Base-by-base conservation (phyloP, 2,797 vertebrate genomes). In the Sphaeramia orbicularis region DNA sequence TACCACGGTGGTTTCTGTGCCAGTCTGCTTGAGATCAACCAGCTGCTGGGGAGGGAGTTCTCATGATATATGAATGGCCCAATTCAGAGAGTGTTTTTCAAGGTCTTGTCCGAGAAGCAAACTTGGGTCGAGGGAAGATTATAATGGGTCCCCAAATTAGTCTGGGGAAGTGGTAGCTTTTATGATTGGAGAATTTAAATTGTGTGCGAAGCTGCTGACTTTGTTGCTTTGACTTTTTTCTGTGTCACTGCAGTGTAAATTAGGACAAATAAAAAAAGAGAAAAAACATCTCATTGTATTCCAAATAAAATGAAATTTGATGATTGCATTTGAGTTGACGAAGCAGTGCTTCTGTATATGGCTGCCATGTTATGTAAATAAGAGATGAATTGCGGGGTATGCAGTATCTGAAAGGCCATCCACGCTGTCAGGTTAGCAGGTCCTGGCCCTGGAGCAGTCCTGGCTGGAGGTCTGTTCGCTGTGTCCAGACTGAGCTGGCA, bases 401-500 rank as follows among this genome's bases (percentile, higher is more conserved):
- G 18, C 7, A n/a, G 13, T 27, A 8, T 57, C 11, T 15, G 30
- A 15, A 18, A 44, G 40, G 40, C 13, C 14, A 71, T 19, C 18
- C 6, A 30, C 24, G 0, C 47, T 54, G 10, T 57, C 93, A 99
- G 98, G 93, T 86, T 98, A 91, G 91, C 94, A 74, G 95, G 96
- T 86, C 95, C 95, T 1, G 93, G 87, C 74, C 95, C 96, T 24
- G 96, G 96, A 85, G 97, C 96, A 52, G 94, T 96, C 69, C 94
- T 99, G 91, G 95, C 97, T 80, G 96, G 95, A 82, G 97, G 97
- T 60, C 90, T 96, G 81, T 98, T 99, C 82, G 96, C 96, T 9
- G 94, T 96, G 82, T 98, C 97, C 83, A 96, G 95, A 78, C 95
- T 99, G 71, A 96, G 94, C 86, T 99, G 98, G 97, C 97, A 97